Evolutionary conservation across 2,113 vertebrate species (phyloP), one percentile per base, ranked within the genome.

Genomic region (Mobula hypostoma): DNA sequence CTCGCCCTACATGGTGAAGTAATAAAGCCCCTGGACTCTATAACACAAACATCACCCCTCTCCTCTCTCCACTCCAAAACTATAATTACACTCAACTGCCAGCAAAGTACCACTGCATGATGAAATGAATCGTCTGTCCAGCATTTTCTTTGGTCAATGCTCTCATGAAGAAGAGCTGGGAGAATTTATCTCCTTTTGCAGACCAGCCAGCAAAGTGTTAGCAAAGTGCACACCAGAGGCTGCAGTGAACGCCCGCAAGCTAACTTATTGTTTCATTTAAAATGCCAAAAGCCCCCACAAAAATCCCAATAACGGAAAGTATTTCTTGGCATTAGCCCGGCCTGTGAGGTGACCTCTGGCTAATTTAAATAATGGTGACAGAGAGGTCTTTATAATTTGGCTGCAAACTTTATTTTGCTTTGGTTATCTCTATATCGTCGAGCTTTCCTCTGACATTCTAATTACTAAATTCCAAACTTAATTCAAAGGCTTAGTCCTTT

Each of bases 311-410:
- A 94, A 95, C 82, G 95, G 94, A 95, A 95, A 94, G 24, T 72
- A 27, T 95, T 95, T 95, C 95, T 95, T 56, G 94, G 96, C 96
- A 96, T 96, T 96, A 95, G 95, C 72, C 2, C 85, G 11, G 48
- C 79, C 63, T 21, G 7, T 0, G 90, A 93, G 63, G 68, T 70
- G 68, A 70, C 63, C 90, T 93, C 68, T 2, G 2, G 5, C 85
- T 66, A n/a, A 32, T 90, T 66, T 90, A 7, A 66, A 90, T 90
- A 32, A 36, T 36, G 32, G 63, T 32, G 85, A 90, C 85, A 90
- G 61, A 66, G 19, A n/a, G n/a, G 61, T 32, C 85, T 90, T 90
- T 90, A 90, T 90, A 32, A 90, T 19, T 90, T 58, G 17, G 61
- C 40, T 2, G 27, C 82, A 83, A 24, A 11, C 61, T 61, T 83